Base-by-base conservation (phyloP, 2,888 invertebrate genomes). In the Andrena hattorfiana region DNA sequence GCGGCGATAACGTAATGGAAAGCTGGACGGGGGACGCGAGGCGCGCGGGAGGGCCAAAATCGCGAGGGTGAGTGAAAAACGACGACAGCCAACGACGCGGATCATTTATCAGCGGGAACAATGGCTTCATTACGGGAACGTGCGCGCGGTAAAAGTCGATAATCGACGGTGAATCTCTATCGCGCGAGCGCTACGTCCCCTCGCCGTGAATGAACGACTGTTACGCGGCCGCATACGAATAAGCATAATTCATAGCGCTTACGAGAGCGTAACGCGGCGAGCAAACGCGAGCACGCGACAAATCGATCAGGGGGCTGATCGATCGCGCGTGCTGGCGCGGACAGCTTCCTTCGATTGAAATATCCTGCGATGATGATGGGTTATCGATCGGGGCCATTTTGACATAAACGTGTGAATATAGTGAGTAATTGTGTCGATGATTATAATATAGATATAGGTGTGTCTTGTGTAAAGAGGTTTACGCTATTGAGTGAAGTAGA, bases 51-150 rank as follows among this genome's bases (percentile, higher is more conserved):
- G 49, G 62, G 23, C 56, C 30, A 13, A 20, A 16, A 32, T 30
- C 10, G 26, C 5, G 30, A 2, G n/a, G 30, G 32, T 42, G 51
- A 30, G 23, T 3, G 71, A 69, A 63, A 63, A 68, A 51, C 20
- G 69, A 20, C 49, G 69, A 54, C 69, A 69, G n/a, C 16, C n/a
- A 49, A 60, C 56, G 66, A 23, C 56, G n/a, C 32, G 63, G 64
- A 42, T 69, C 81, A 56, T 78, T 77, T 66, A 66, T 72, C 63
- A 72, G 23, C 2, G 30, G 20, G 71, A 81, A 81, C 76, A 83
- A 83, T 81, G 69, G 76, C 69, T 72, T 81, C 60, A 30, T 76
- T 81, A 72, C 26, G 66, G 26, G 48, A 42, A 42, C 48, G 23
- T 32, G 51, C 60, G 13, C 30, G 35, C 10, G 66, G 32, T 56